These are phyloP conservation scores for Aegotheles bennettii DNA, from an alignment of 2,113 vertebrate species.

Conservation along the genomic window DNA sequence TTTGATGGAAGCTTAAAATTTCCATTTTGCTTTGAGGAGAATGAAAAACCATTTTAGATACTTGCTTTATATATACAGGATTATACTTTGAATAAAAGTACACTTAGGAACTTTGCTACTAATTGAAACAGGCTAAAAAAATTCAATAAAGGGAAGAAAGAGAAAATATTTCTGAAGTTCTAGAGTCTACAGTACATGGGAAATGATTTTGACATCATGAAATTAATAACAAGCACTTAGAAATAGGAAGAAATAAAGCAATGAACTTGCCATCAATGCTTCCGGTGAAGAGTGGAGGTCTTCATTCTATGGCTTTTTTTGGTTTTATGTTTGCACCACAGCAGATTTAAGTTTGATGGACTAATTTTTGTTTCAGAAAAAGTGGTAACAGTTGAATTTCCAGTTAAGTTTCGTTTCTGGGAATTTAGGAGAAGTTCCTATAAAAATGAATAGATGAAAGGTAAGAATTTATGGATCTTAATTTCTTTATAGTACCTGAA, in stretches of 20 bases:
- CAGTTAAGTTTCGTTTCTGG: neutral
- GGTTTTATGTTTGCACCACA: neutral
- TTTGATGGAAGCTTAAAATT: neutral
- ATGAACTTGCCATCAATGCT: neutral
- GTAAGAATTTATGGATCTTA: neutral
- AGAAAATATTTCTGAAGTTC: neutral
- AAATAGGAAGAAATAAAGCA: neutral
- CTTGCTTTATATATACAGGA: neutral
- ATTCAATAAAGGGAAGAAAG: neutral
- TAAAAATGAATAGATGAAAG: neutral
- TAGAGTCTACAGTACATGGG: neutral
- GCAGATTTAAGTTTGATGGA: neutral
- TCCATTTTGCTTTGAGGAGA: neutral
- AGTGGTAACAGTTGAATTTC: neutral
- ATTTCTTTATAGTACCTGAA: neutral
- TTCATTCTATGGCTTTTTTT: rapidly evolving
- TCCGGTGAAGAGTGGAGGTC: neutral
- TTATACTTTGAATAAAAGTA: neutral
- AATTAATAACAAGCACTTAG: neutral
- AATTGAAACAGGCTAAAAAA: neutral
- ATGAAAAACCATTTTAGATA: neutral
- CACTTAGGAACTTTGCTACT: neutral
- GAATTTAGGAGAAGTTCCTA: neutral
- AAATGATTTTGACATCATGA: neutral
- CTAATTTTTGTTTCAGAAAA: neutral